Evolutionary conservation across 2,888 invertebrate species (phyloP), one percentile per base, ranked within the genome.

Genomic region (Apotomis betuletana): DNA sequence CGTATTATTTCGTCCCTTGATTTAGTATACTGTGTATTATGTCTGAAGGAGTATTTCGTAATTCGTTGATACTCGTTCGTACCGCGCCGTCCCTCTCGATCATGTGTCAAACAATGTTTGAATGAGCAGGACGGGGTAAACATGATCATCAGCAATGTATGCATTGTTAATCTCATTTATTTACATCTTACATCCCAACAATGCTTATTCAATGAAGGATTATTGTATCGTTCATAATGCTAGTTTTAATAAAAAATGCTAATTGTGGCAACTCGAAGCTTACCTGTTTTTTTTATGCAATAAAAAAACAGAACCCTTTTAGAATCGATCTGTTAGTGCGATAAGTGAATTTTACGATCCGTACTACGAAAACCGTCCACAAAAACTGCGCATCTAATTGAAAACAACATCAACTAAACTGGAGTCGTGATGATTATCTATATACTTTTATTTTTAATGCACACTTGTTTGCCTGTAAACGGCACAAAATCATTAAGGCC

Each of bases 401-500:
- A 44, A 65, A 64, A 55, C 64, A 46, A 46, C 46, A 64, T 64
- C 44, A 36, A 51, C 13, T 51, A n/a, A 13, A n/a, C 46, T 46
- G 12, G 5, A 46, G 10, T 44, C 44, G 64, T 27, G 12, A 9
- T 13, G 4, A 41, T 63, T 63, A 41, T 62, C 27, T 62, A 51
- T 41, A 38, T 63, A 62, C 15, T 62, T 62, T 60, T 44, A 41
- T 54, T 27, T 51, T 64, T 44, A 36, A 63, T 27, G n/a, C 44
- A 49, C 38, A 54, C 12, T 38, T 52, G 54, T 60, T 64, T 55
- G 27, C 44, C 13, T 52, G 52, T 59, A 60, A 63, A 63, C 58
- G 44, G 58, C 41, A 44, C 58, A 54, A 52, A 64, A 65, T 70
- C 52, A 72, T 72, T 72, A 68, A 68, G 67, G 67, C 63, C 68